Conservation (phyloP, 2,888 invertebrate genomes). For the Xestobium rufovillosum region DNA sequence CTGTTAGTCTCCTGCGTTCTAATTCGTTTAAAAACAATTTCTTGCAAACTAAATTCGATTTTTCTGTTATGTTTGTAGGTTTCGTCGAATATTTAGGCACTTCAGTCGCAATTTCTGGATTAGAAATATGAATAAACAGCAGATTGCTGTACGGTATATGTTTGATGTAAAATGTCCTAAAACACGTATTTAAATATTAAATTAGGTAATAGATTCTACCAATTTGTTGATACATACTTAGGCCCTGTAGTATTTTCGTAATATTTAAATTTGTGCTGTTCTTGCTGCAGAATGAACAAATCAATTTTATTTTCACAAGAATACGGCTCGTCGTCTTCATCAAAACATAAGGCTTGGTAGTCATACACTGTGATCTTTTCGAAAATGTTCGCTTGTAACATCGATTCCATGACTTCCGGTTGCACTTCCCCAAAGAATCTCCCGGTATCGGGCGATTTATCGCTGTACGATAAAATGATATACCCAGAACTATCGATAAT, state of each 20-base stretch:
- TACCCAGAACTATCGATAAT: conserved; percentile 91
- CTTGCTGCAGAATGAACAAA: conserved; percentile 31
- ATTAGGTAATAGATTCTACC: conserved; percentile 11
- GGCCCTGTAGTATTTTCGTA: conserved; percentile 24
- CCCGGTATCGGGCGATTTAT: conserved; percentile 62
- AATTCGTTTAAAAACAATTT: conserved; percentile 65
- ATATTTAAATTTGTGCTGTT: conserved; percentile 26
- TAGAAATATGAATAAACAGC: conserved; percentile 64
- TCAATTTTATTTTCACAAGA: conserved; percentile 34
- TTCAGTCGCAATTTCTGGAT: conserved; percentile 25
- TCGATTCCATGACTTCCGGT: conserved; percentile 66
- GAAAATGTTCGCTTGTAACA: conserved; percentile 65
- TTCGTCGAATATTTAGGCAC: no score
- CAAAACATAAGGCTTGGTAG: conserved; percentile 72
- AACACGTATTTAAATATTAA: conserved; percentile 21
- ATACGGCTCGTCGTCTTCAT: conserved; percentile 33
- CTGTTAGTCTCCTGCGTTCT: conserved; percentile 59
- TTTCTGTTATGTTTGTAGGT: no score
- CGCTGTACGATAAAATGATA: conserved; percentile 64
- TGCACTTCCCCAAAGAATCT: conserved; percentile 80
- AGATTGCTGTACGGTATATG: conserved; percentile 72
- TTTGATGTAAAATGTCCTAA: conserved; percentile 60
- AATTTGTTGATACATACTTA: conserved; percentile 18
- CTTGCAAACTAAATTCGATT: no score
- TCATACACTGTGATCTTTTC: conserved; percentile 72